A percentile compares a stretch with the other conserved stretches of the same genome.
These are phyloP conservation scores for Artibeus jamaicensis DNA, from an alignment of 2,797 vertebrate genomes.

Conservation along the genomic window DNA sequence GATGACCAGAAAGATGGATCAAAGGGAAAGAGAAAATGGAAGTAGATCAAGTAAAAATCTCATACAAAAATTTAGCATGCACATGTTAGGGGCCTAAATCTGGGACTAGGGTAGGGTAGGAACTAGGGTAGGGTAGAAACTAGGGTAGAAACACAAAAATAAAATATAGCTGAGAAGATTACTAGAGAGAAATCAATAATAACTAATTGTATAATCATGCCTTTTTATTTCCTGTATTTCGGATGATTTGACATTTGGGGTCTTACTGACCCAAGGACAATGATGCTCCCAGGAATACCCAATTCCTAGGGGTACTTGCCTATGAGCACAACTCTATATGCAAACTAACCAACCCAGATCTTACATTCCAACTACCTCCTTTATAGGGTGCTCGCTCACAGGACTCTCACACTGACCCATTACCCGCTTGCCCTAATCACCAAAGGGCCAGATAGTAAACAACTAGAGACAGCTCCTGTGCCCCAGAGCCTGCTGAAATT, in stretches of 20 bases:
- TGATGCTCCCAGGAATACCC: background rate
- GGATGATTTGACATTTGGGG: background rate
- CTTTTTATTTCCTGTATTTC: background rate
- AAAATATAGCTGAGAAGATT: background rate
- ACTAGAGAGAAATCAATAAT: background rate
- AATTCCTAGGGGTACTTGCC: background rate
- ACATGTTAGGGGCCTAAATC: background rate
- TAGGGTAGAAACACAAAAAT: background rate
- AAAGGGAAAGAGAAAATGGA: background rate
- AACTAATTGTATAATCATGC: background rate
- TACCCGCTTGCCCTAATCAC: background rate
- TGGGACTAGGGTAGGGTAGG: background rate
- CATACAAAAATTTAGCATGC: background rate
- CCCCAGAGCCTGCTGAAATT: background rate
- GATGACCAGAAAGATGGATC: background rate
- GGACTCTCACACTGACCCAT: background rate
- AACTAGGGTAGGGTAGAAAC: no score
- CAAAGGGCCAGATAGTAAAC: background rate
- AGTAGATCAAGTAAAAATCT: background rate
- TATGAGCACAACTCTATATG: background rate
- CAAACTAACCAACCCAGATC: background rate
- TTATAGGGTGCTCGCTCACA: background rate
- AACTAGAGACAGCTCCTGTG: background rate
- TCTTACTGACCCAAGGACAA: background rate
- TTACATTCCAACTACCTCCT: no score